Base-by-base conservation (phyloP, 2,888 invertebrate species). In the Cancer borealis region DNA sequence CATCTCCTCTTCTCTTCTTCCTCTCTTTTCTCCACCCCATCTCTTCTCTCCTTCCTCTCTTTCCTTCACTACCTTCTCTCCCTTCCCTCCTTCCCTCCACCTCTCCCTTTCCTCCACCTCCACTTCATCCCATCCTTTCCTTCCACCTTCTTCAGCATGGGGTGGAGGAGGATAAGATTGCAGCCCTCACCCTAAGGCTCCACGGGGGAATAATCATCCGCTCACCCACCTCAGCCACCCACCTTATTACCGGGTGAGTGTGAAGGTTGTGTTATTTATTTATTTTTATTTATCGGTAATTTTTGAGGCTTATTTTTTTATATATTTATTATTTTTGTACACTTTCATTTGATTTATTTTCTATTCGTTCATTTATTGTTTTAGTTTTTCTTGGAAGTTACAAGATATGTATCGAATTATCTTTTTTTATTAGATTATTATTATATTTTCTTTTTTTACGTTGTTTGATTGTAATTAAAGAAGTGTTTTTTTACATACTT, bases 171-270 rank as follows among this genome's bases (percentile, higher is more conserved):
- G 26, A 92, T 8, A 17, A 91, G 14, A 47, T 94, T 21, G 90
- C 92, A 8, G 12, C 91, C 5, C 94, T 94, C 47, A 87, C 90
- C 5, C 90, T 94, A 21, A 49, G 91, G n/a, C 92, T 94, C 21
- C 94, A 94, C 87, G 94, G 94, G 12, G 93, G 93, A n/a, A 73
- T 60, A 12, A 47, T 94, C 17, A 46, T 12, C 45, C 8, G 12
- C 14, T 46, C 66, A 14, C 14, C 73, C n/a, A 8, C 26, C 26
- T 17, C 46, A 30, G 88, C 84, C 21, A 94, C 93, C 17, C 93
- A 94, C 45, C 47, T 94, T 6, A 88, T 94, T 17, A 49, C 91
- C 3, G 45, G 60, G 93, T 93, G 84, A 93, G 93, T 26, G n/a
- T 4, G 0, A 21, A 66, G 66, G 66, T 66, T 14, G 10, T 54